Base-by-base conservation (phyloP, 2,113 vertebrate genomes). In the Corythornis cristatus region DNA sequence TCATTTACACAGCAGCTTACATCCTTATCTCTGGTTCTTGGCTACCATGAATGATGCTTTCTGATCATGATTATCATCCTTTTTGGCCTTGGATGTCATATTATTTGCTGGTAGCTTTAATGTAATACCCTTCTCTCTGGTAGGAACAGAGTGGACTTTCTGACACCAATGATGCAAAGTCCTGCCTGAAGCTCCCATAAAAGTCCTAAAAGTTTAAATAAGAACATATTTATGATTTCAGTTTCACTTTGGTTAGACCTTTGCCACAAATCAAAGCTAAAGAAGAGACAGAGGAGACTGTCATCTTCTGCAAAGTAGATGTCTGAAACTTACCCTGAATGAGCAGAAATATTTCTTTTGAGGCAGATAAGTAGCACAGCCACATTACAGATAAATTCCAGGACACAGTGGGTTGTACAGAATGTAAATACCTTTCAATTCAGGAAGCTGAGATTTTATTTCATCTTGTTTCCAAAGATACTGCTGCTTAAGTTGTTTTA, bases 361-460 rank as follows among this genome's bases (percentile, higher is more conserved):
- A 62, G 62, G 53, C n/a, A 94, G 83, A 51, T 60, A 92, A 90
- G 66, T 53, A 33, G 17, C 21, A 66, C 29, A 76, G 93, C 84
- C 1, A 23, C 15, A 61, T 68, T 77, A 57, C 2, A 57, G 72
- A 87, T 67, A 71, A 42, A 31, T 92, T 90, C 31, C 60, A 65
- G 58, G 86, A 64, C 58, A 91, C 61, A 53, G 57, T 1, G 23
- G 33, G 29, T 58, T 73, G 76, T 31, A 67, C 56, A 61, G 73
- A 93, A 73, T 8, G 6, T 26, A 90, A 93, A 8, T 85, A n/a
- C 21, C 48, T 88, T 94, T 64, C 72, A 74, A 31, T 83, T 93
- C 86, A 88, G 65, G 61, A 84, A 95, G 64, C 43, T 60, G 61
- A 95, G 81, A 95, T 92, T 74, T 45, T 70, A 8, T 67, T 86